phyloP scores from a whole-genome alignment of 2,888 invertebrate genomes.

The Andrena bucephala region DNA sequence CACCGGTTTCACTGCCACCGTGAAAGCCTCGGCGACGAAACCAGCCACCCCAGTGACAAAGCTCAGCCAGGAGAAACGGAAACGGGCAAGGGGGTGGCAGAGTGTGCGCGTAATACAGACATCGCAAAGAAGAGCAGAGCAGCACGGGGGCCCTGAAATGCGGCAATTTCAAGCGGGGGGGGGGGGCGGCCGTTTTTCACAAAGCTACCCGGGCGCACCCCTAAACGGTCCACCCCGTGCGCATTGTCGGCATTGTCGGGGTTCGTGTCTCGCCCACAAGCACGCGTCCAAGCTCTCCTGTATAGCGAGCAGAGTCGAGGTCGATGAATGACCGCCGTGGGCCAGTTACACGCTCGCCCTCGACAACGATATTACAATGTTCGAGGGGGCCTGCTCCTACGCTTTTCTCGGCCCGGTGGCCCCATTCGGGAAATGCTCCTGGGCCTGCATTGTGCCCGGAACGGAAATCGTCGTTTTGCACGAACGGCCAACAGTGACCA shows the following conservation, averaged over 20 bases:
- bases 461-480: slow-evolving; percentile 34
- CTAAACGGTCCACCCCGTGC: slow-evolving; percentile 76
- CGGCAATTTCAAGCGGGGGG: slow-evolving; percentile 57
- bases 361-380: slow-evolving; percentile 79
- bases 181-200: slow-evolving; percentile 46
- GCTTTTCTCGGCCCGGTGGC: slow-evolving; percentile 15
- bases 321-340: slow-evolving; percentile 69
- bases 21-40: neutral
- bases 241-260: slow-evolving; percentile 77
- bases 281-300: slow-evolving; percentile 67
- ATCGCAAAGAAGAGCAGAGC: slow-evolving; percentile 34
- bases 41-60: slow-evolving; percentile 19
- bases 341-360: slow-evolving; percentile 76
- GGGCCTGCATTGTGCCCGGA: slow-evolving; percentile 62
- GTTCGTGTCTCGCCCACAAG: slow-evolving; percentile 66
- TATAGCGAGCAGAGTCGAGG: slow-evolving; percentile 55
- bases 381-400: slow-evolving; percentile 37
- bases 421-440: slow-evolving; percentile 73
- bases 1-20: neutral
- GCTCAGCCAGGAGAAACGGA: slow-evolving; percentile 1
- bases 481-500: neutral
- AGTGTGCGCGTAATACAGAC: slow-evolving; percentile 26
- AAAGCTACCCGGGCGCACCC: slow-evolving; percentile 60
- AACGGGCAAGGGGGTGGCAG: slow-evolving; percentile 10
- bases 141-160: slow-evolving; percentile 44